A percentile compares a stretch with the other conserved stretches of the same genome.
Evolutionary conservation across 2,113 vertebrate genomes (phyloP).

Genomic region (Callorhinus ursinus): DNA sequence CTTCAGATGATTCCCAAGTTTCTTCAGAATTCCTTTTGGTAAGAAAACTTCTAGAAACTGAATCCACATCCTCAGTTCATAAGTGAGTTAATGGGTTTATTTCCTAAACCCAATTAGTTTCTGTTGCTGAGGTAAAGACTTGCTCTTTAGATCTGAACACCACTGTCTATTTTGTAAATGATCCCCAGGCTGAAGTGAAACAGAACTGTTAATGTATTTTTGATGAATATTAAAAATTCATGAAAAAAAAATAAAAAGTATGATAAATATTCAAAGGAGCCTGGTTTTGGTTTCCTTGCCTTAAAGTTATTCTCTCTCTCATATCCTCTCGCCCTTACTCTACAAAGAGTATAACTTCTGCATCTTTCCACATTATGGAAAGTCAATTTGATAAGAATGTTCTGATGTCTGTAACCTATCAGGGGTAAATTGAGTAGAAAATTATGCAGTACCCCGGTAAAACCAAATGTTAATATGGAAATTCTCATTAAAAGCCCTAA

Average conservation of each 20-base stretch:
- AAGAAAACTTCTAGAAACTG: neutral
- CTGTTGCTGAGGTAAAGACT: constrained; percentile 32
- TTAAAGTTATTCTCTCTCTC: constrained; percentile 53
- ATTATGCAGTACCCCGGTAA: constrained; percentile 66
- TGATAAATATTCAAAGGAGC: constrained; percentile 68
- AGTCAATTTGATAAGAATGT: constrained; percentile 72
- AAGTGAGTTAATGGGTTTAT: constrained; percentile 14
- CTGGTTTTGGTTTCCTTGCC: constrained; percentile 23
- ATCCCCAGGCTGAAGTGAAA: constrained; percentile 77
- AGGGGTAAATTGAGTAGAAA: constrained; percentile 79
- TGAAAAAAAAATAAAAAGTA: constrained; percentile 72
- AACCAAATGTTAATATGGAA: constrained; percentile 74
- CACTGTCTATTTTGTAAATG: constrained; percentile 75
- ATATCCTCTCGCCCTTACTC: constrained; percentile 22
- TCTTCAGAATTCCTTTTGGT: neutral
- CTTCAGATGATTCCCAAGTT: neutral
- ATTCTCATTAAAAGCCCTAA: constrained; percentile 73
- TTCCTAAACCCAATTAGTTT: constrained; percentile 54
- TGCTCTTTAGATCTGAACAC: constrained; percentile 74
- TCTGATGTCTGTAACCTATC: constrained; percentile 70
- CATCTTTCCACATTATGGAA: constrained; percentile 66
- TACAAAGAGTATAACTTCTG: constrained; percentile 62
- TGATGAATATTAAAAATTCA: constrained; percentile 82
- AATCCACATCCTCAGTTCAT: neutral
- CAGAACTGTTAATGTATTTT: constrained; percentile 83